Base-by-base conservation (phyloP, 2,113 vertebrate species). In the Hippocampus comes region DNA sequence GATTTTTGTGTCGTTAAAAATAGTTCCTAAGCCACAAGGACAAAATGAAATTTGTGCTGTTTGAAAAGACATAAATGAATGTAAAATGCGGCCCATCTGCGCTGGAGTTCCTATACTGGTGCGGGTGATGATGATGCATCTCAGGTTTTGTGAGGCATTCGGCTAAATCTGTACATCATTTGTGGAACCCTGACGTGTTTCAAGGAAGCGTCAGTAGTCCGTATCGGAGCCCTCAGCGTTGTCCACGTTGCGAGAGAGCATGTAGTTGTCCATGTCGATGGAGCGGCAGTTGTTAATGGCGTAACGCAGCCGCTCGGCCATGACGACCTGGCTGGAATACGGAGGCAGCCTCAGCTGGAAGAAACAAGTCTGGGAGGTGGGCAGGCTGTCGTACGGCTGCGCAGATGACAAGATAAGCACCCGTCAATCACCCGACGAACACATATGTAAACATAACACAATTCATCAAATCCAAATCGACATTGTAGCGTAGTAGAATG, bases 201-300 rank as follows among this genome's bases (percentile, higher is more conserved):
- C 27, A 18, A 61, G 30, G 48, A 23, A 9, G 42, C 43, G 17
- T 89, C 82, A 92, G 89, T 92, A 92, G 88, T 94, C 93, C 0
- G 92, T 92, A 85, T 94, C 93, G 0, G 92, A 94, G 78, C 90
- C 91, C 65, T 93, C 93, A 0, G 91, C 89, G 46, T 90, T 90
- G 80, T 94, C 93, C 5, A 92, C 91, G 77, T 94, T 94, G 0
- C 93, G 87, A 1, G 93, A 94, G 10, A 94, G 90, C 93, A 94
- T 94, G 86, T 94, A 94, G 89, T 94, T 94, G 84, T 94, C 93
- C 93, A 94, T 94, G 90, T 94, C 93, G 70, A 94, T 94, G 75
- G 93, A 94, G 75, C 92, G 91, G 73, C 93, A 94, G 91, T 94
- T 94, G 87, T 94, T 93, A 84, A 94, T 93, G 84, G 93, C 93